Evolutionary conservation across 1,140 invertebrate species (phyloP).

Genomic region (Cydia strobilella): DNA sequence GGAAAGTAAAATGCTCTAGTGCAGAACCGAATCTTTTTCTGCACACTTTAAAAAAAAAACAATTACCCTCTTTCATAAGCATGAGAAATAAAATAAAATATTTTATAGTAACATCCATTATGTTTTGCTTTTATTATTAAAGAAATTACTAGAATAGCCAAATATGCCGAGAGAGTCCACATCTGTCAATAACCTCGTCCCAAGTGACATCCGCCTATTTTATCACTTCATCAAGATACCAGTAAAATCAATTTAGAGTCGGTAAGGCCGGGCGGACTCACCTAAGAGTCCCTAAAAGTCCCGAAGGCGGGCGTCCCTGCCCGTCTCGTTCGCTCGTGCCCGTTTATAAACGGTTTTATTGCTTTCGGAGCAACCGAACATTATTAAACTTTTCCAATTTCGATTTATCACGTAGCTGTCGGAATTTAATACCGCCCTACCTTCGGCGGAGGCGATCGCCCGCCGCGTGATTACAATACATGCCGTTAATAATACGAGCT

Average conservation of each 20-base stretch:
- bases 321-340: slow-evolving; percentile 77
- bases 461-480: slow-evolving; percentile 79
- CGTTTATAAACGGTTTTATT: slow-evolving; percentile 81
- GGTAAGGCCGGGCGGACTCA: slow-evolving; percentile 64
- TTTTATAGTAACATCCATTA: background rate
- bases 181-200: slow-evolving; percentile 35
- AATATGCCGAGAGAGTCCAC: background rate
- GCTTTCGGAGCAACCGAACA: slow-evolving; percentile 80
- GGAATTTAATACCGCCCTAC: slow-evolving; percentile 80
- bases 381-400: slow-evolving; percentile 81
- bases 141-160: background rate
- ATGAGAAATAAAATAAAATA: no score
- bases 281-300: slow-evolving; percentile 77
- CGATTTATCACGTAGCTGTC: slow-evolving; percentile 81
- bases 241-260: slow-evolving; percentile 70
- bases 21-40: no score
- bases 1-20: no score
- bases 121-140: background rate
- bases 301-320: slow-evolving; percentile 73
- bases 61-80: no score
- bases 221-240: slow-evolving; percentile 68
- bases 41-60: no score
- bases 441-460: slow-evolving; percentile 78
- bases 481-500: slow-evolving; percentile 76
- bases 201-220: slow-evolving; percentile 42